A percentile compares a stretch with the other conserved stretches of the same genome.
These are phyloP conservation scores for Phalloptychus januarius DNA, from an alignment of 2,797 vertebrate species.

Conservation along the genomic window DNA sequence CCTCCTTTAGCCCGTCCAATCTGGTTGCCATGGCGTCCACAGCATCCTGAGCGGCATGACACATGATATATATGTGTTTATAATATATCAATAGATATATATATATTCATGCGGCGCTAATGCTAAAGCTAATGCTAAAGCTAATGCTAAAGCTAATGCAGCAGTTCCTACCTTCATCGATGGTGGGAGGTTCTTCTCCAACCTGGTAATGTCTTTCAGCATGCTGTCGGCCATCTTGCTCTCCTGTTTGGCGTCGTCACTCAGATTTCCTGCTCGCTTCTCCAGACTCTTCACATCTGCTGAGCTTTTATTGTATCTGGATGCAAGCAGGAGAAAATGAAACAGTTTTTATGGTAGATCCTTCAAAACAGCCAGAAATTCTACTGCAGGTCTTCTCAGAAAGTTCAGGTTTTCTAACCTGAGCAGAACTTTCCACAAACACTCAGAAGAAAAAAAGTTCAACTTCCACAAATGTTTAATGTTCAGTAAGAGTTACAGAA, in stretches of 20 bases:
- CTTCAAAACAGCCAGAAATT: background rate
- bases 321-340: background rate
- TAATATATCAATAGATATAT: too few relatives aligned
- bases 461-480: background rate
- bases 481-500: background rate
- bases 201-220: slow-evolving; percentile 62
- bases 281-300: slow-evolving; percentile 68
- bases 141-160: background rate
- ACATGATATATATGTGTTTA: too few relatives aligned
- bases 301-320: slow-evolving; percentile 70
- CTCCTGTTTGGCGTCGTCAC: slow-evolving; percentile 60
- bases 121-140: too few relatives aligned
- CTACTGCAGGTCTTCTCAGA: background rate
- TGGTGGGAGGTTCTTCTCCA: slow-evolving; percentile 61
- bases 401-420: background rate
- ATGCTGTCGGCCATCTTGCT: slow-evolving; percentile 61
- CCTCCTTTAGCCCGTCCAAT: slow-evolving; percentile 47
- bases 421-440: background rate
- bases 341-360: background rate
- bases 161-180: slow-evolving; percentile 64
- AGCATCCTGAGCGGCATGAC: slow-evolving; percentile 45
- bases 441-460: background rate
- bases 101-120: too few relatives aligned
- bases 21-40: slow-evolving; percentile 45
- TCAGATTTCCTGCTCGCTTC: slow-evolving; percentile 54